Conservation (phyloP, 2,888 invertebrate genomes). For the Julus scanicus region DNA sequence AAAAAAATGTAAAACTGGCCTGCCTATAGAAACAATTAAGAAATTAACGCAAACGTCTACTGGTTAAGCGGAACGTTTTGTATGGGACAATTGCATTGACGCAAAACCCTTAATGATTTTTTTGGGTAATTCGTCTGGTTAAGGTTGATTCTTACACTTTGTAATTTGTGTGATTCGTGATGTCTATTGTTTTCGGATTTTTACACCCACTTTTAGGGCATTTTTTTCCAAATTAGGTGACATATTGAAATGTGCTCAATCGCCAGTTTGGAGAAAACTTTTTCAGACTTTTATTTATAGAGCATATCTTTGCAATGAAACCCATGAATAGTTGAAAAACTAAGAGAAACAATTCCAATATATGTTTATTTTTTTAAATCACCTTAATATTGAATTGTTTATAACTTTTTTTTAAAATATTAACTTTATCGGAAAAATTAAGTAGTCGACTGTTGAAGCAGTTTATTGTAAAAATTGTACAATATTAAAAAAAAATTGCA, state of each 20-base stretch:
- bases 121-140: not conserved
- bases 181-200: constrained; percentile 13
- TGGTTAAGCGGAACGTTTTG: constrained; percentile 17
- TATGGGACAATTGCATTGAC: constrained; percentile 8
- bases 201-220: constrained; percentile 25
- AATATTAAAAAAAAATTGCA: not conserved
- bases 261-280: constrained; percentile 10
- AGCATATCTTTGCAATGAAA: constrained; percentile 26
- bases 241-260: constrained; percentile 27
- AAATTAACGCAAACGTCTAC: constrained; percentile 26
- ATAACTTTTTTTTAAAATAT: no score
- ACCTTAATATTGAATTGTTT: not conserved
- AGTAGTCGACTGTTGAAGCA: no score
- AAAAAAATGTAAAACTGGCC: not conserved
- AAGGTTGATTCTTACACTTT: constrained; percentile 7
- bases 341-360: not conserved
- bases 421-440: no score
- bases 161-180: constrained; percentile 42
- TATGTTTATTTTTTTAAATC: not conserved
- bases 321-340: not conserved
- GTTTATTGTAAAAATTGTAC: no score
- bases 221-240: constrained; percentile 39
- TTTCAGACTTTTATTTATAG: constrained; percentile 37
- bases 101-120: constrained; percentile 26
- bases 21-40: constrained; percentile 23